Base-by-base conservation (phyloP, 1,140 invertebrate species). In the Heliconius himera region DNA sequence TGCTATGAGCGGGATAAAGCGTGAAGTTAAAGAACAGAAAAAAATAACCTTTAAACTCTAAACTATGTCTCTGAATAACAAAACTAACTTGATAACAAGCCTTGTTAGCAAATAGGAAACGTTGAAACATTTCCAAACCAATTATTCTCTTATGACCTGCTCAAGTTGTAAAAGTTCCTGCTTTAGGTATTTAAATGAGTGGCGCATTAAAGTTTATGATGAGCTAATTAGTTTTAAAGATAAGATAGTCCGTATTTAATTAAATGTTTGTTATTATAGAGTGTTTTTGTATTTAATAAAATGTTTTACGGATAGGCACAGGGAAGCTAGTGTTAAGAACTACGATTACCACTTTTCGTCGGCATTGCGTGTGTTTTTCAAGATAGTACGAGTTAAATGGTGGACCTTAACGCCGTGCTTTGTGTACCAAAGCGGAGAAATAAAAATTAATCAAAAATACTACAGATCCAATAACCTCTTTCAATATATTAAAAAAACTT, bases 91-190 rank as follows among this genome's bases (percentile, higher is more conserved):
- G 36, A 26, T 76, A 80, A 77, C 74, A 22, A 80, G 38, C 29
- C 74, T 80, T 80, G 70, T 80, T 80, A 80, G 71, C 54, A 33
- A 71, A 56, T 70, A 38, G 71, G 51, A 60, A 73, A 78, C 22
- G 60, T 66, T 66, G 26, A 66, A 66, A 66, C 60, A 29, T 66
- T 66, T 66, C 60, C 60, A 66, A 66, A 66, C 60, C 22, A 66
- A 66, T 66, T 66, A 66, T 66, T 41, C 36, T 73, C 41, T 73
- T 73, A 46, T 73, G 49, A 66, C 49, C 72, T 73, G 26, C 26
- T 73, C 36, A 49, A 73, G 26, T 73, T 26, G 26, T 16, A 66
- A 66, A 66, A 66, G 60, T 66, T 29, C 60, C 16, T 26, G 60
- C 60, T 29, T 3, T 46, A 46, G 41, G 41, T 29, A 29, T 66